These are phyloP conservation scores for Porphyrio hochstetteri DNA, from an alignment of 2,113 vertebrate genomes.

Conservation along the genomic window DNA sequence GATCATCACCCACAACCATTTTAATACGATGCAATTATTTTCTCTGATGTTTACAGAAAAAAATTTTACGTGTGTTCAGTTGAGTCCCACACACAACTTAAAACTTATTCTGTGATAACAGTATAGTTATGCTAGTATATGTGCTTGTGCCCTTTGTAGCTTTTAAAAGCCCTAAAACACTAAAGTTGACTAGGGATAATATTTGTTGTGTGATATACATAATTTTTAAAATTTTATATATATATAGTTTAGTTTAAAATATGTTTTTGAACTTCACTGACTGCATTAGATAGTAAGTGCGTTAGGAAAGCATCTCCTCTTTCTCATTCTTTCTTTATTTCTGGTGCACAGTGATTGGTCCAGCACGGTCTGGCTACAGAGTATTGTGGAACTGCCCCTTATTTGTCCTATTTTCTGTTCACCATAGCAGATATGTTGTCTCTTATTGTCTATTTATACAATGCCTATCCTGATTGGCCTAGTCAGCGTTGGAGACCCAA, in stretches of 20 bases:
- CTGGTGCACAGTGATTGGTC: not conserved
- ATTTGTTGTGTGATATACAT: rapidly evolving
- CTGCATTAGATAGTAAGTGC: not conserved
- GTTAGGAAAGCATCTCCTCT: not conserved
- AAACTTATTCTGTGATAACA: not conserved
- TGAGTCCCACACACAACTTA: not conserved
- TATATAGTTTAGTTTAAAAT: not conserved
- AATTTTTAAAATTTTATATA: too few species aligned
- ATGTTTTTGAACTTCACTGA: not conserved
- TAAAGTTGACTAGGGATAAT: not conserved
- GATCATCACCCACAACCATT: not conserved
- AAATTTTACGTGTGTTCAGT: not conserved
- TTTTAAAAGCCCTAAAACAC: not conserved
- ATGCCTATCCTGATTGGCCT: not conserved
- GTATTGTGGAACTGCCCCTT: not conserved
- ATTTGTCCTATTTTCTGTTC: not conserved
- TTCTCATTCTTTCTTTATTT: not conserved
- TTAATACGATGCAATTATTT: conserved; percentile 13
- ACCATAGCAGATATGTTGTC: not conserved
- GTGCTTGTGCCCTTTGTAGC: not conserved
- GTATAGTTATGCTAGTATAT: not conserved
- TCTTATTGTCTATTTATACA: not conserved
- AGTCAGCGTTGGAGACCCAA: not conserved
- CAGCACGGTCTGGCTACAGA: not conserved
- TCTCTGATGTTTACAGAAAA: not conserved